Conservation (phyloP, 2,888 invertebrate species). For the Leptopterna dolabrata region DNA sequence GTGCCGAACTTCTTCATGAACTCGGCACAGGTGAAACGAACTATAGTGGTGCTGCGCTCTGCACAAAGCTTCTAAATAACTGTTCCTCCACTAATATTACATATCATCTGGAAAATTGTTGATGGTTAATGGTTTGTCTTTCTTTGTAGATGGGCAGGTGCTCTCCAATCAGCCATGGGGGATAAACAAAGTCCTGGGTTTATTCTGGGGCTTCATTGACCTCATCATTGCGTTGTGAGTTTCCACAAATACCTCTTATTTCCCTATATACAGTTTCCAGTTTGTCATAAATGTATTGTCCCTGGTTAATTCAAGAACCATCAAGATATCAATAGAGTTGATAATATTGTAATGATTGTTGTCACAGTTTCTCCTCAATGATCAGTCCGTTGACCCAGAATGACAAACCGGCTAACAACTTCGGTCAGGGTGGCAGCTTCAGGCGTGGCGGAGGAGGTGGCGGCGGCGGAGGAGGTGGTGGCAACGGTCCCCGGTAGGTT, state of each 20-base stretch:
- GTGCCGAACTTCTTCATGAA: too few species aligned
- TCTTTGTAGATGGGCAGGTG: slow-evolving; percentile 71
- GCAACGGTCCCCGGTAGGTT: background rate
- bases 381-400: slow-evolving; percentile 17
- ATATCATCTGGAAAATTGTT: too few species aligned
- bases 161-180: slow-evolving; percentile 69
- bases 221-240: slow-evolving; percentile 73
- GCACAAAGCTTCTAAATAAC: too few species aligned
- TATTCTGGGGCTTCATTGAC: slow-evolving; percentile 71
- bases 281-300: too few species aligned
- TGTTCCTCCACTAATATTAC: too few species aligned
- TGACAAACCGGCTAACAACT: background rate
- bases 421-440: slow-evolving; percentile 34
- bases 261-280: background rate
- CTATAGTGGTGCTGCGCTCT: too few species aligned
- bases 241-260: background rate
- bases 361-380: slow-evolving; percentile 52
- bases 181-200: slow-evolving; percentile 67
- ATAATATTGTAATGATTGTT: background rate
- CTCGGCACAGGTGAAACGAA: too few species aligned
- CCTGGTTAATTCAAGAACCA: too few species aligned
- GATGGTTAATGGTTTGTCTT: background rate
- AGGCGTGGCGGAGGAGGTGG: slow-evolving; percentile 52
- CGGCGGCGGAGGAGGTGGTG: slow-evolving; percentile 53
- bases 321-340: background rate